Evolutionary conservation across 2,113 vertebrate genomes (phyloP), one percentile per base, ranked within the genome.

Genomic region (Albula goreensis): DNA sequence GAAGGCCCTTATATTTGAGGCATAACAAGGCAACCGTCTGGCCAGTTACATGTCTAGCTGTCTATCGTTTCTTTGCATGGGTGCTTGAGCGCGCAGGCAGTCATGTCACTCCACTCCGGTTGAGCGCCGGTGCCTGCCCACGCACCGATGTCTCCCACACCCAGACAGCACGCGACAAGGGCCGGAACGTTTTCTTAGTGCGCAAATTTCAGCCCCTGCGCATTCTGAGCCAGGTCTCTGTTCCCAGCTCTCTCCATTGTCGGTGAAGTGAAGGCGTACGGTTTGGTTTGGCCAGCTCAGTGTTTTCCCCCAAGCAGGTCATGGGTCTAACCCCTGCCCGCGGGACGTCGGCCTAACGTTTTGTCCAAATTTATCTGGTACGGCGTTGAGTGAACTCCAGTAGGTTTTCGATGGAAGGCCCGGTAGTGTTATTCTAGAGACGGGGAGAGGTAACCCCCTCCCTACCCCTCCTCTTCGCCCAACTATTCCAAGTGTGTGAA

Each of bases 401-500:
- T 11, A 11, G n/a, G 50, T 2, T 25, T 81, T 53, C 13, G 80
- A 25, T 12, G 4, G 50, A 22, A 12, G 52, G 52, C 81, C 51
- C 19, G 12, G 52, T 41, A 11, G 31, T 15, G 2, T 70, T 90
- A 88, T 91, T 49, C 84, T 90, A 90, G 91, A 87, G 88, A 91
- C 10, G 56, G 78, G 74, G 7, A 13, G 12, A 83, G 74, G 60
- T 82, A 88, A 4, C 63, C 63, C 63, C 63, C 93, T 90, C 81
- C n/a, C 82, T 84, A 85, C 63, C 63, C 93, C 90, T 80, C n/a
- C 82, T 84, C 86, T 85, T 89, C 41, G 89, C 89, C 81, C 86
- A 87, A 89, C 86, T 89, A 84, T 87, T 60, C 63, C 60, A 63
- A 80, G 90, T 88, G 90, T 91, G 90, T n/a, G 82, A 92, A 90